Percentiles rank a stretch among this genome's conserved stretches.
Evolutionary conservation across 2,797 vertebrate species (phyloP).

Genomic region (Macroramphosus scolopax): DNA sequence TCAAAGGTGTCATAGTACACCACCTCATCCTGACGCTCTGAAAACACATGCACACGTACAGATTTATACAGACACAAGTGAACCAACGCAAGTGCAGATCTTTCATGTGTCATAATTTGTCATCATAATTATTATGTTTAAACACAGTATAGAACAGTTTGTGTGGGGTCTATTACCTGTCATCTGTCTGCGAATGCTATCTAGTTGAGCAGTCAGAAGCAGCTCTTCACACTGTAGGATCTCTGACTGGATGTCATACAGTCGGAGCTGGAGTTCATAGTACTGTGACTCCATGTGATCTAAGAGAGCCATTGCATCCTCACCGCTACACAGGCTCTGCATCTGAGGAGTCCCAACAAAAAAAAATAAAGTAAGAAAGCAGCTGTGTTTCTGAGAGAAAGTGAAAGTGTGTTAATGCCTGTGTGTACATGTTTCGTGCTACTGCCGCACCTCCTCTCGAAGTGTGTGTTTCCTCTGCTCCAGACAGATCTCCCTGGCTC

Average conservation of each 20-base stretch:
- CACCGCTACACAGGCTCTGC: slow-evolving; percentile 90
- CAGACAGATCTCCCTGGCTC: slow-evolving; percentile 94
- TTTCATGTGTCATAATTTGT: too few relatives aligned
- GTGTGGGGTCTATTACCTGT: too few relatives aligned
- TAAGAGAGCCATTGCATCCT: slow-evolving; percentile 87
- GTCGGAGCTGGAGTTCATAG: slow-evolving; percentile 93
- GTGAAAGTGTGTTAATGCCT: background rate
- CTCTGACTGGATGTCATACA: slow-evolving; percentile 97
- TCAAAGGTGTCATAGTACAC: slow-evolving; percentile 98
- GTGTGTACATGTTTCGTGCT: slow-evolving; percentile 2
- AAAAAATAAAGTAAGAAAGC: background rate
- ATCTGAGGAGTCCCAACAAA: slow-evolving; percentile 82
- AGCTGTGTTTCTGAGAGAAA: background rate
- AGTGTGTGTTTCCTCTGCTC: slow-evolving; percentile 94
- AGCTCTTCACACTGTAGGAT: slow-evolving; percentile 96
- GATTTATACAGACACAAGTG: too few relatives aligned
- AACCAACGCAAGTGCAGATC: too few relatives aligned
- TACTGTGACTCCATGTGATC: slow-evolving; percentile 94
- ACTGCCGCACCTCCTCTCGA: slow-evolving; percentile 85
- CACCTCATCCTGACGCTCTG: slow-evolving; percentile 94
- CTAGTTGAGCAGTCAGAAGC: slow-evolving; percentile 91
- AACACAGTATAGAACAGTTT: too few relatives aligned
- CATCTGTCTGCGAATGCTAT: slow-evolving; percentile 92
- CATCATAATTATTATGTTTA: too few relatives aligned
- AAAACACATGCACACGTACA: slow-evolving; percentile 3